phyloP scores from a whole-genome alignment of 1,140 invertebrate species.

The Brachionus paranguensis region DNA sequence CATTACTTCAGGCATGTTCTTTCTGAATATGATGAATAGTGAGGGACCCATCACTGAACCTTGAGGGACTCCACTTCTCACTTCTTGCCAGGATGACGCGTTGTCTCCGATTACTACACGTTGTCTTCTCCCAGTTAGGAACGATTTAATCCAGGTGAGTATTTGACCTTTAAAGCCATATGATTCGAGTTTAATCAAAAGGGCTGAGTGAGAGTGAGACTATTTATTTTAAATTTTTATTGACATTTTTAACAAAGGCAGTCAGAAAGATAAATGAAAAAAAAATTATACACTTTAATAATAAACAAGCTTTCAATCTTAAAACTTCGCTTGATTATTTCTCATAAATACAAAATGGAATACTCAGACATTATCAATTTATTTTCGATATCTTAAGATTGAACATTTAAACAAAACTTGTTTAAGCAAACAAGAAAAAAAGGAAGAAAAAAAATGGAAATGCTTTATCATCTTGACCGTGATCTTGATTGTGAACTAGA shows the following conservation, averaged over 20 bases:
- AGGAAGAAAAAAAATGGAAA: not conserved
- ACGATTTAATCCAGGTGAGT: too few relatives aligned
- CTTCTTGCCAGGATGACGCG: too few relatives aligned
- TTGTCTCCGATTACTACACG: too few relatives aligned
- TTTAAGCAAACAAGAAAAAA: not conserved
- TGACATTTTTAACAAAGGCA: not conserved
- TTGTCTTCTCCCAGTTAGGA: too few relatives aligned
- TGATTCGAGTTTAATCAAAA: too few relatives aligned
- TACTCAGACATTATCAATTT: not conserved
- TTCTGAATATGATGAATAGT: too few relatives aligned
- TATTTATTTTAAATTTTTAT: too few relatives aligned
- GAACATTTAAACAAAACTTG: not conserved
- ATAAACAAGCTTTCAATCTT: not conserved
- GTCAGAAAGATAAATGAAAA: not conserved
- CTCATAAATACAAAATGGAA: not conserved
- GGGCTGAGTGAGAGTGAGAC: too few relatives aligned
- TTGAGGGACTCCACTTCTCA: too few relatives aligned
- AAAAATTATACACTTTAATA: not conserved
- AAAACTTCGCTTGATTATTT: not conserved
- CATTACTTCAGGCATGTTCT: too few relatives aligned
- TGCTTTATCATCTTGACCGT: not conserved
- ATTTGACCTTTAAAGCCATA: too few relatives aligned
- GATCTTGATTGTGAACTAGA: not conserved
- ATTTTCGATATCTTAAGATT: not conserved
- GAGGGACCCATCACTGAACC: too few relatives aligned